Conservation (phyloP, 2,113 vertebrate genomes). For the Montifringilla adamsi region DNA sequence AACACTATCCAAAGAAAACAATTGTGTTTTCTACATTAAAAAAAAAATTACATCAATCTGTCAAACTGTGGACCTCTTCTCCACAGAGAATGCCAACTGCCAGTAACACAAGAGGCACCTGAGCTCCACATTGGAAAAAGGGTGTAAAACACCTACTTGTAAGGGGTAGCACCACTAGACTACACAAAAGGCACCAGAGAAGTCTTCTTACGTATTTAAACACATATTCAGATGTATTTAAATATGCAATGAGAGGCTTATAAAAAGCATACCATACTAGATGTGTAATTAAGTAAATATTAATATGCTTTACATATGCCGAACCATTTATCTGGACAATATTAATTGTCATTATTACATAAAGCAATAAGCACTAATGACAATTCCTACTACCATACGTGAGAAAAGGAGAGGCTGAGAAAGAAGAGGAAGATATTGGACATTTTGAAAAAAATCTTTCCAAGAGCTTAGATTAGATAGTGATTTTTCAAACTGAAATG, state of each 20-base stretch:
- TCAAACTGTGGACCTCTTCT: neutral
- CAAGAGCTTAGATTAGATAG: neutral
- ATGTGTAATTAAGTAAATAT: neutral
- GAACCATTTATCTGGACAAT: neutral
- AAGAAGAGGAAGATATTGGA: neutral
- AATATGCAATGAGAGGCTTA: neutral
- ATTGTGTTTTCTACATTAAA: neutral
- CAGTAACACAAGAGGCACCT: neutral
- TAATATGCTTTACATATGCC: neutral
- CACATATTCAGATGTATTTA: neutral
- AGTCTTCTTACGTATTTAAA: neutral
- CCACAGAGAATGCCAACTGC: neutral
- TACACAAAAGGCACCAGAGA: neutral
- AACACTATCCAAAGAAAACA: neutral
- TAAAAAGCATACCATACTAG: neutral
- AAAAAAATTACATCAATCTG: neutral
- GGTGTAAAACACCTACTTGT: neutral
- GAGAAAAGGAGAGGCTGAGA: neutral
- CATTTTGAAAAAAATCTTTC: neutral
- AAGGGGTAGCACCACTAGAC: neutral
- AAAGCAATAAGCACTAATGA: constrained; percentile 1
- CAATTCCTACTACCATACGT: neutral
- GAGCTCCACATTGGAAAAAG: neutral
- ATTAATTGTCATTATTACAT: neutral
- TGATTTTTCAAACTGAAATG: neutral